These are phyloP conservation scores for Cephus pygmeus DNA, from an alignment of 2,888 invertebrate species.

Conservation along the genomic window DNA sequence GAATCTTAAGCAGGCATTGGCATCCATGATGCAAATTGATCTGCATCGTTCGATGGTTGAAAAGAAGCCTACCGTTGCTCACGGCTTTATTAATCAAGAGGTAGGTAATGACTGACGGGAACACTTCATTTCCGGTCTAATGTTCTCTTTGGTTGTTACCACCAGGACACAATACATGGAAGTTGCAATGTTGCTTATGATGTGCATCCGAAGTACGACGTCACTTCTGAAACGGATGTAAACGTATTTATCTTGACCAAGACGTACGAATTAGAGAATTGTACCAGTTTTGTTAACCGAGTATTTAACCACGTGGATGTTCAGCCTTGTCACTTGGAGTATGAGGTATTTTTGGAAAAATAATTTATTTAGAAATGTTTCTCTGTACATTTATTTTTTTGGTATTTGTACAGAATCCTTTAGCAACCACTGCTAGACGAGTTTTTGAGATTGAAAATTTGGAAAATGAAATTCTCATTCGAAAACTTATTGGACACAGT, in stretches of 20 bases:
- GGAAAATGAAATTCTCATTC: constrained; percentile 39
- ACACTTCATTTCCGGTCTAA: constrained; percentile 47
- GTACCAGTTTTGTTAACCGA: constrained; percentile 47
- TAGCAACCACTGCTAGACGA: constrained; percentile 39
- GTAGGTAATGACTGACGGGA: constrained; percentile 65
- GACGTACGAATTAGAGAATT: constrained; percentile 48
- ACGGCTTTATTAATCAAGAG: constrained; percentile 55
- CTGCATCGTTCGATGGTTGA: constrained; percentile 37
- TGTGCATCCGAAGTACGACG: constrained; percentile 41
- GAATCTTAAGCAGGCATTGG: constrained; percentile 65
- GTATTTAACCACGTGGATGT: constrained; percentile 45
- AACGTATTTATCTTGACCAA: constrained; percentile 52
- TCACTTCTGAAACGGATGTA: not conserved
- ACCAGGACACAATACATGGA: constrained; percentile 64
- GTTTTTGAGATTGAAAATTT: constrained; percentile 39
- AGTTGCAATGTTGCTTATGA: constrained; percentile 55
- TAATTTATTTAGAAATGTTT: constrained; percentile 3
- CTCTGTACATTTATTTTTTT: constrained; percentile 15
- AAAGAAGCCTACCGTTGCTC: constrained; percentile 35
- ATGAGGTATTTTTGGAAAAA: constrained; percentile 27
- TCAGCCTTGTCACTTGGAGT: constrained; percentile 32
- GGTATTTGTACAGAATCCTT: constrained; percentile 29
- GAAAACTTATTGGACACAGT: constrained; percentile 44
- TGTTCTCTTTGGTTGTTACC: constrained; percentile 67
- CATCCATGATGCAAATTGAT: constrained; percentile 63